These are phyloP conservation scores for Zhuqinia jingwanae DNA, from an alignment of 2,888 invertebrate genomes.

Conservation along the genomic window DNA sequence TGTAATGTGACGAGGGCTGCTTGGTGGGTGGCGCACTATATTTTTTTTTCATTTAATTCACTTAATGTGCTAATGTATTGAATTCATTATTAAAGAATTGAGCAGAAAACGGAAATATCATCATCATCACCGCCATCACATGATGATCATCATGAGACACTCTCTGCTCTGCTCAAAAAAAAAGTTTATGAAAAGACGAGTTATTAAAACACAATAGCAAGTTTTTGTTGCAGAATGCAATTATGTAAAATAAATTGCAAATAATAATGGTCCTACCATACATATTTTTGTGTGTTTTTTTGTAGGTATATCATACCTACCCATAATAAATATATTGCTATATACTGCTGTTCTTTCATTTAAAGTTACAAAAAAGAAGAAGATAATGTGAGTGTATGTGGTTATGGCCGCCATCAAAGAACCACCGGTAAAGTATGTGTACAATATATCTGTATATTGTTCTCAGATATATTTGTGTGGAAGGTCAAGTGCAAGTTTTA, in stretches of 20 bases:
- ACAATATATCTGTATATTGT: too few relatives aligned
- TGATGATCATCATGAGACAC: too few relatives aligned
- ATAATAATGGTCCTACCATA: conserved; percentile 8
- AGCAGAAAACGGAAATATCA: conserved; percentile 33
- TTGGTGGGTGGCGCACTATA: conserved; percentile 38
- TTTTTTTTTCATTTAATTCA: too few relatives aligned
- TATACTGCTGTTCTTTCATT: too few relatives aligned
- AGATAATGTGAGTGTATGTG: too few relatives aligned
- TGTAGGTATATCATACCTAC: too few relatives aligned
- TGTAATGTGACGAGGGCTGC: background rate
- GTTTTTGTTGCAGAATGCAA: conserved; percentile 1
- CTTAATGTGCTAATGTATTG: conserved; percentile 18
- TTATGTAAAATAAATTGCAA: conserved; percentile 41
- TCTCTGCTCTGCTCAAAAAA: too few relatives aligned
- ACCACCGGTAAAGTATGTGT: too few relatives aligned
- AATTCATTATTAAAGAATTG: background rate
- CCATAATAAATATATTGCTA: too few relatives aligned
- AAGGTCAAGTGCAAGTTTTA: conserved; percentile 44
- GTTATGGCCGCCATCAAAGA: conserved; percentile 27
- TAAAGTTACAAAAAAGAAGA: too few relatives aligned
- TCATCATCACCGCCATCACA: too few relatives aligned
- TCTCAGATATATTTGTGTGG: conserved; percentile 14
- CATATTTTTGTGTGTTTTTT: too few relatives aligned
- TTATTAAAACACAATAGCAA: background rate
- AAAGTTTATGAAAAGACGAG: background rate